Evolutionary conservation across 2,888 invertebrate genomes (phyloP), one percentile per base, ranked within the genome.

Genomic region (Pristionchus arcanus): DNA sequence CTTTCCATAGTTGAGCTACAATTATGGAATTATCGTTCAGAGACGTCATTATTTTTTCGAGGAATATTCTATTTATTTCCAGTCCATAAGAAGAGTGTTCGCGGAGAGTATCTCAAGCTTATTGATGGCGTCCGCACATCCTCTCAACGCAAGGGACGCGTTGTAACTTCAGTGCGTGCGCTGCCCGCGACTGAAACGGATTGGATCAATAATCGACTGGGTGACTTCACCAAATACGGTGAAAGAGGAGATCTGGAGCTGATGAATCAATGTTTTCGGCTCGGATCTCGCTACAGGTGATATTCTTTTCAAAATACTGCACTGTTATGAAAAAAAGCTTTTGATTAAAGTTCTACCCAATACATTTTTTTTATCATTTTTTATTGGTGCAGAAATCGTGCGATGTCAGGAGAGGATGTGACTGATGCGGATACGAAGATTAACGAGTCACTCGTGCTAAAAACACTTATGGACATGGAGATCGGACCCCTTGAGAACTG

Each of bases 41-140:
- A 53, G 15, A 53, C n/a, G n/a, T n/a, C n/a, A n/a, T n/a, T n/a
- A n/a, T n/a, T n/a, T n/a, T n/a, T n/a, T n/a, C n/a, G n/a, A n/a
- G n/a, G n/a, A n/a, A n/a, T n/a, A n/a, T n/a, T n/a, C n/a, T n/a
- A n/a, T n/a, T n/a, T n/a, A n/a, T 25, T 63, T 63, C 59, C 25
- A 63, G 55, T 9, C n/a, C n/a, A n/a, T n/a, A n/a, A n/a, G n/a
- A n/a, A n/a, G n/a, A n/a, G n/a, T n/a, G n/a, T 74, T 49, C 81
- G n/a, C 81, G 53, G 81, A 16, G 81, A 81, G 81, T 81, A 81
- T 28, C 49, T 28, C 81, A 53, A 49, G 42, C 81, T n/a, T 28
- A 49, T 81, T 28, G 9, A n/a, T 0, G 81, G 28, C 28, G 49
- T 81, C 16, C 81, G 13, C 9, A 11, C 81, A 3, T 81, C 81